These are phyloP conservation scores for Morpho achilles DNA, from an alignment of 2,888 invertebrate species.

Conservation along the genomic window DNA sequence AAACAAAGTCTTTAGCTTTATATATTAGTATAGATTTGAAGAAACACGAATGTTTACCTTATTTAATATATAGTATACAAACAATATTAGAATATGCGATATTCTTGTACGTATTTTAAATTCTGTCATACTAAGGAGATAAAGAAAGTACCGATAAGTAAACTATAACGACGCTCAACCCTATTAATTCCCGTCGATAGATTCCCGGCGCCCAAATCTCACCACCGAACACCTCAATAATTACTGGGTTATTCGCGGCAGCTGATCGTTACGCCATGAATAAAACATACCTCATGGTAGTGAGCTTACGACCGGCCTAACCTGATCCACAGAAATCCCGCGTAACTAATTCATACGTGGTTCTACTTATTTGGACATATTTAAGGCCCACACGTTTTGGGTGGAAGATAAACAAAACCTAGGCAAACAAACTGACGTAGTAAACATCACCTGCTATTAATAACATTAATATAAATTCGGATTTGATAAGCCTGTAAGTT, in stretches of 20 bases:
- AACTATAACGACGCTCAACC: not conserved
- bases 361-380: conserved; percentile 35
- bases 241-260: conserved; percentile 67
- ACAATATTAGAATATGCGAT: no score
- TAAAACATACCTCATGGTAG: conserved; percentile 62
- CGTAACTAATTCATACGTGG: not conserved
- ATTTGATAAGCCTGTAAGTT: not conserved
- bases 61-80: no score
- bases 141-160: conserved; percentile 9
- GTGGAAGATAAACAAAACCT: conserved; percentile 29
- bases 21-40: no score
- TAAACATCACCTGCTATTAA: conserved; percentile 54
- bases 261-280: conserved; percentile 65
- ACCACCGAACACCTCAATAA: conserved; percentile 62
- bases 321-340: conserved; percentile 30
- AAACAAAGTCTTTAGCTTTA: no score
- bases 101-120: no score
- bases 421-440: conserved; percentile 37
- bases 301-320: conserved; percentile 43
- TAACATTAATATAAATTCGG: conserved; percentile 1
- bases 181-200: conserved; percentile 30
- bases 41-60: no score
- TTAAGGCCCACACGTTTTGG: conserved; percentile 11
- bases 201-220: conserved; percentile 46
- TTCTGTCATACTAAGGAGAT: not conserved